These are phyloP conservation scores for Petrocephalus zakoni DNA, from an alignment of 2,113 vertebrate genomes.

Conservation along the genomic window DNA sequence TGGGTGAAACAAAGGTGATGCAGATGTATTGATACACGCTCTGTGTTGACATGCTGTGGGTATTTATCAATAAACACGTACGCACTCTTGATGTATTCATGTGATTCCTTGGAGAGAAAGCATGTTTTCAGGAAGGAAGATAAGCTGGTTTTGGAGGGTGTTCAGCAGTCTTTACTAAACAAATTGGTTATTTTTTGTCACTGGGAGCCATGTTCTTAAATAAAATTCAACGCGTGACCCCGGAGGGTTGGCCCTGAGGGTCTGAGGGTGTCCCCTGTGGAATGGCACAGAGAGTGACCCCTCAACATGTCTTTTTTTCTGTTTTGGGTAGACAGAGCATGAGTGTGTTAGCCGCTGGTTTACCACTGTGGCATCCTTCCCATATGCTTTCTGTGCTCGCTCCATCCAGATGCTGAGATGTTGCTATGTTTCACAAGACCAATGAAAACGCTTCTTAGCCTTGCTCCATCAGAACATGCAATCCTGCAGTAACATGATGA, in stretches of 20 bases:
- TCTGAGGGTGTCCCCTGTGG: neutral
- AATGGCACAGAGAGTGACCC: neutral
- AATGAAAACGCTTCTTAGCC: neutral
- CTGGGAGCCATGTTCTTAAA: neutral
- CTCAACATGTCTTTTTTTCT: neutral
- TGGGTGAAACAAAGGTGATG: slow-evolving; percentile 51
- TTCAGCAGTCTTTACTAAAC: neutral
- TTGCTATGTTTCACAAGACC: neutral
- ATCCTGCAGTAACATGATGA: neutral
- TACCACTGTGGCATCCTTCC: neutral
- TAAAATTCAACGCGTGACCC: neutral
- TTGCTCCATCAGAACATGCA: neutral
- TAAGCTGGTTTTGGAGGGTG: neutral
- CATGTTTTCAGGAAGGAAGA: neutral
- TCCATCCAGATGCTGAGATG: neutral
- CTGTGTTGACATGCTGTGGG: neutral
- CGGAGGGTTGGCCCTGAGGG: neutral
- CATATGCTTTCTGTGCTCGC: neutral
- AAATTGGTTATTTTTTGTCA: neutral
- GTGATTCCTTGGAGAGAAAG: neutral
- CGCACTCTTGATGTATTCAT: neutral
- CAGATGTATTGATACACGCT: slow-evolving; percentile 10
- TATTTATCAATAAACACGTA: neutral
- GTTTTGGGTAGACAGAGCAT: neutral
- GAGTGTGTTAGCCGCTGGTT: neutral